phyloP scores from a whole-genome alignment of 2,797 vertebrate species.

The Sebastes kiyomatsui region DNA sequence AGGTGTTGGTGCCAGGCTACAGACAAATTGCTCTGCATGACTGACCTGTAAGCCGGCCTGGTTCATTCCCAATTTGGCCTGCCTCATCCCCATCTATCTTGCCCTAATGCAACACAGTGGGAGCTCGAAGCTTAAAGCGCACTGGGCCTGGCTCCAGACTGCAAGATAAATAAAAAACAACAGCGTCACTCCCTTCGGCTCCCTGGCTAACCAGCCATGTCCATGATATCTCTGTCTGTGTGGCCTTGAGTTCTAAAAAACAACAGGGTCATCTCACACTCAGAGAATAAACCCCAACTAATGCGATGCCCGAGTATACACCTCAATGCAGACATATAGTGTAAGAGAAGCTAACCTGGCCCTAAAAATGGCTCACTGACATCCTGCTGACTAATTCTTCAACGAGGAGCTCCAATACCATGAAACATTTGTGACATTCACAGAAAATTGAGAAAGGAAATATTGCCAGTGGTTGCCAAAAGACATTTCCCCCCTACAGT shows the following conservation, averaged over 20 bases:
- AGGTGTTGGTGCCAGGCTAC: neutral
- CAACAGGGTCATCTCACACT: constrained; percentile 22
- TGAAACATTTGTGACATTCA: too few relatives aligned
- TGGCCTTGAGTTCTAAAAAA: constrained; percentile 35
- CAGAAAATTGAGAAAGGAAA: constrained; percentile 12
- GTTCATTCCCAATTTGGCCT: constrained; percentile 24
- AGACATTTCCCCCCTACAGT: neutral
- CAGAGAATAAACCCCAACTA: neutral
- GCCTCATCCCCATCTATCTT: constrained; percentile 44
- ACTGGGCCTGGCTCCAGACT: constrained; percentile 41
- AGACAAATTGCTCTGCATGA: constrained; percentile 22
- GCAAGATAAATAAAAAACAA: constrained; percentile 63
- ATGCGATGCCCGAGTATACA: neutral
- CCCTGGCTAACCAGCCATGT: constrained; percentile 56
- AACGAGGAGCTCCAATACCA: neutral
- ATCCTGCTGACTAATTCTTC: constrained; percentile 11
- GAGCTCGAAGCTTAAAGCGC: constrained; percentile 41
- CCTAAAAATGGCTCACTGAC: neutral
- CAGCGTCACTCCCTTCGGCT: constrained; percentile 39
- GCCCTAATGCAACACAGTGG: constrained; percentile 30
- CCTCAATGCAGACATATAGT: neutral
- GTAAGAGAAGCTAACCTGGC: neutral
- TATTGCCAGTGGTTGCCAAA: constrained; percentile 10
- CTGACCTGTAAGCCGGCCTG: constrained; percentile 13
- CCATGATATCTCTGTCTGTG: constrained; percentile 40